Base-by-base conservation (phyloP, 2,888 invertebrate genomes). In the Melieria omissa region DNA sequence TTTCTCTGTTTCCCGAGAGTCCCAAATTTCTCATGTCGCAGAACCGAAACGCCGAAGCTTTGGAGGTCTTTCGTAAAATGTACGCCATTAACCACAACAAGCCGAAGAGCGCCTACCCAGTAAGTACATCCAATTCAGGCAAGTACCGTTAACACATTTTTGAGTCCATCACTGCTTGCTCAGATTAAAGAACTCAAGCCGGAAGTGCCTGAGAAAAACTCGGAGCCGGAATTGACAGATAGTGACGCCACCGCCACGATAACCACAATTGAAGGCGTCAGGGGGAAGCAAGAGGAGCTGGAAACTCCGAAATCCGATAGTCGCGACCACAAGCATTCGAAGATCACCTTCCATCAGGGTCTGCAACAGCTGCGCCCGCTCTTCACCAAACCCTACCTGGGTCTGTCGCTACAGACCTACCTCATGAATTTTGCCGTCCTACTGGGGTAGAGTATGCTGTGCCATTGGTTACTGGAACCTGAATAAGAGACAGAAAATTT, bases 21-120 rank as follows among this genome's bases (percentile, higher is more conserved):
- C 68, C 84, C 1, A 80, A 81, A 58, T 80, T 81, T 75, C 73
- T 80, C 58, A 80, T 80, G 78, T 77, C 80, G 8, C 77, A 76
- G 54, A 79, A 79, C 8, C 61, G 77, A 54, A 80, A 80, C 58
- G 63, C 70, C 1, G 80, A 80, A 62, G 80, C 80, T n/a, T 61
- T 81, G 63, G 61, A 74, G 55, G 78, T 80, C 4, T 78, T 86
- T 76, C 87, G 87, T 73, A 88, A 81, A 74, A 92, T 95, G 46
- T 94, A 92, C 82, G 82, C 87, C 0, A 82, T 90, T 65, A 95
- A 95, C 80, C 91, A 90, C 3, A 90, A 92, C 2, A 88, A 89
- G 70, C 86, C 90, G 0, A 63, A 57, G n/a, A 72, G 74, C 64
- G 69, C 72, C 12, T 78, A 73, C 70, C 76, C 78, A 3, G 78